Evolutionary conservation across 2,888 invertebrate species (phyloP), one percentile per base, ranked within the genome.

Genomic region (Phymatocera aterrima): DNA sequence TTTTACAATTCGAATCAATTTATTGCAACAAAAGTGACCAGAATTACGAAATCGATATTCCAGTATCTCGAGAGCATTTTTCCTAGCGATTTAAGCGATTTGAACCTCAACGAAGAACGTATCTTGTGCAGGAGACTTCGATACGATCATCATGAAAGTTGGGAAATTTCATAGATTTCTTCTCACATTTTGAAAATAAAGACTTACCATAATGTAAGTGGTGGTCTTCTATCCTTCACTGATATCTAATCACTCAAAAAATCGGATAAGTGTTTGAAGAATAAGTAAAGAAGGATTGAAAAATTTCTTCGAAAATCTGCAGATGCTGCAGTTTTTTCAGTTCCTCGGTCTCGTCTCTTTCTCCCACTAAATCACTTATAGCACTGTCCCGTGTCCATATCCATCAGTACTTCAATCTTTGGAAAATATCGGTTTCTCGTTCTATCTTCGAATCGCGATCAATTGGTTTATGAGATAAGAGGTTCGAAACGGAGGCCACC

Each of bases 371-470:
- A 72, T 72, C 72, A 72, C 72, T 72, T 72, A 18, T 18, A 5
- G 3, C 72, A 72, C 72, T 72, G 72, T 31, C 72, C 72, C 48
- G 72, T 72, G 72, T 72, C 72, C 72, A 51, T 72, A 34, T 72
- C 51, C 48, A 72, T 51, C 48, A 72, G 18, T 34, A 10, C 12
- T 28, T 28, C 15, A 12, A 51, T 43, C 1, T 31, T 72, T 51
- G 0, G 6, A 1, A 34, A n/a, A 34, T 21, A n/a, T n/a, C n/a
- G n/a, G n/a, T n/a, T n/a, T n/a, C n/a, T n/a, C n/a, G n/a, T n/a
- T n/a, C n/a, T 31, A 31, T 51, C 51, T 72, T 12, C 18, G 8
- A 10, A 6, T 4, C 18, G 34, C 65, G 43, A 12, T 43, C 24
- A n/a, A 31, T 51, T 72, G 5, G 6, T 31, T 18, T 4, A 40